These are phyloP conservation scores for Phymanthus crucifer DNA, from an alignment of 92 coral and sea anemone genomes.

Conservation along the genomic window DNA sequence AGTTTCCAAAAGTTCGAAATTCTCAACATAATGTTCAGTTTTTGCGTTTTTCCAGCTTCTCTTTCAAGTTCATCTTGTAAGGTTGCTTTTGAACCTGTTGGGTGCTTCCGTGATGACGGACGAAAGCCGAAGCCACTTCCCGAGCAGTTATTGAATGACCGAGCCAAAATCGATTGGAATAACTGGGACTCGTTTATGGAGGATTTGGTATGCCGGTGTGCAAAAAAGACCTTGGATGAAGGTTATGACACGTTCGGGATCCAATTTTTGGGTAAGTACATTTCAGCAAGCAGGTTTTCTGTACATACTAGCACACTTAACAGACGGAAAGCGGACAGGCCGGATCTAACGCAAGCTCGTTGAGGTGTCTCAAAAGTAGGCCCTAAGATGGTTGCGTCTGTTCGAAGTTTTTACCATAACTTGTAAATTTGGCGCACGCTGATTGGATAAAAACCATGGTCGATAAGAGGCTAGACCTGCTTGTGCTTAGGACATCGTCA, in stretches of 20 bases:
- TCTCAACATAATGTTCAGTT: neutral
- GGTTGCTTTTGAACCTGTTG: constrained; percentile 57
- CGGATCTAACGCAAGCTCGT: too few relatives aligned
- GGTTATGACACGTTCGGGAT: constrained; percentile 64
- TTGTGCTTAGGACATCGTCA: too few relatives aligned
- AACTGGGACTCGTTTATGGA: constrained; percentile 55
- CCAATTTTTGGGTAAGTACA: constrained; percentile 49
- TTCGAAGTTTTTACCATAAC: too few relatives aligned
- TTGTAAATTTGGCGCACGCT: too few relatives aligned
- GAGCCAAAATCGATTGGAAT: constrained; percentile 51
- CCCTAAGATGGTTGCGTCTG: too few relatives aligned
- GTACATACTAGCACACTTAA: too few relatives aligned
- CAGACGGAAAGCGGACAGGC: too few relatives aligned
- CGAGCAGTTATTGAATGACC: constrained; percentile 54
- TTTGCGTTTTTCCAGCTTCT: neutral
- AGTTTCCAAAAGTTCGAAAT: neutral
- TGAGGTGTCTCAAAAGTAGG: too few relatives aligned
- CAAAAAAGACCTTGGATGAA: constrained; percentile 49
- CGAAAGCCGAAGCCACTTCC: constrained; percentile 56
- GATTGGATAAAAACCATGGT: too few relatives aligned
- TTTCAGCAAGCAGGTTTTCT: too few relatives aligned
- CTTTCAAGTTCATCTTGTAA: constrained; percentile 13
- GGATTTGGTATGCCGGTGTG: constrained; percentile 59
- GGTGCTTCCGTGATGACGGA: constrained; percentile 49
- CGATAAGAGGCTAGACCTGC: too few relatives aligned